Percentiles rank a stretch among this genome's conserved stretches.
phyloP scores from a whole-genome alignment of 2,797 vertebrate species.

The Ctenosaura bakeri region DNA sequence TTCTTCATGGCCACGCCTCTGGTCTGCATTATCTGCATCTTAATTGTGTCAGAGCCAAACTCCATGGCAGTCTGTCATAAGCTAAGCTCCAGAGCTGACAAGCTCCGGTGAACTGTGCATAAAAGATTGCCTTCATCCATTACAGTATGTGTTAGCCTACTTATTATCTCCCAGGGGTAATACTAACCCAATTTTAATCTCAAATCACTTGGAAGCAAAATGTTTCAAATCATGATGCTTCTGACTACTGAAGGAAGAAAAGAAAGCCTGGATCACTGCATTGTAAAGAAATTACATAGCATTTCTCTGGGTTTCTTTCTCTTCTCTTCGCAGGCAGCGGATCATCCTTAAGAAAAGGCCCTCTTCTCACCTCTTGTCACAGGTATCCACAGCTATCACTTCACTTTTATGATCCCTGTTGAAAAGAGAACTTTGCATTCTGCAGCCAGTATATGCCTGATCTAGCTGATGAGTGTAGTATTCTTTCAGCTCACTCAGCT shows the following conservation, averaged over 20 bases:
- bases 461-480: neutral
- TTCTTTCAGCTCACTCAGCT: slow-evolving; percentile 63
- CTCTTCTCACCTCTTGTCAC: neutral
- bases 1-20: neutral
- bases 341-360: no score
- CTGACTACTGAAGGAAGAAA: neutral
- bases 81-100: neutral
- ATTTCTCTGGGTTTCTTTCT: neutral
- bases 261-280: no score
- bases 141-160: neutral
- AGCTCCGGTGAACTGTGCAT: no score
- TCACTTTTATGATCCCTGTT: slow-evolving; percentile 9
- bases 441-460: no score
- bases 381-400: neutral
- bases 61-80: neutral
- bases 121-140: no score
- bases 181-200: neutral
- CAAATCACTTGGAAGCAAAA: neutral
- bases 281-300: neutral
- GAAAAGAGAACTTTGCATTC: neutral
- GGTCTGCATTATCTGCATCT: no score
- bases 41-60: neutral
- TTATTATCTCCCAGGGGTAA: neutral
- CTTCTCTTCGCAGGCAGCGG: neutral
- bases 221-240: neutral